Evolutionary conservation across 1,140 invertebrate species (phyloP), one percentile per base, ranked within the genome.

Genomic region (Ctenoplectra terminalis): DNA sequence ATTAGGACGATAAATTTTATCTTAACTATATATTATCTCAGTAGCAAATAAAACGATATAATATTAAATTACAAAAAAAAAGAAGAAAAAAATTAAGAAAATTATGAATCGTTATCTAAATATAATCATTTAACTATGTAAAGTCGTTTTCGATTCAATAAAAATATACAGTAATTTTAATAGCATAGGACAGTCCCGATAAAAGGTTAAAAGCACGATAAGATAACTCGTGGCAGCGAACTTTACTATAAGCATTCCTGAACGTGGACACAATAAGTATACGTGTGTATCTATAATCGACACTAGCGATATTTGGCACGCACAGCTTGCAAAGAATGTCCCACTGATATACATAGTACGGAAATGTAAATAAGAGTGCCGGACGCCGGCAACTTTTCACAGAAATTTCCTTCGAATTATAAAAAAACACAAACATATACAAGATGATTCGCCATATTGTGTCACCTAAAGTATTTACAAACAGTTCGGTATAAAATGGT

Each of bases 131-230:
- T 6, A 52, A 7, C 9, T n/a, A n/a, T n/a, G n/a, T n/a, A 26
- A 20, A 43, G 8, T 46, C 63, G 37, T 66, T 52, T 37, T n/a
- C 20, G 3, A 50, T 69, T 34, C 0, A 52, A 26, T 52, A 70
- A 70, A 70, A 70, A 37, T 26, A 2, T 34, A 15, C 5, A 8
- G 17, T 6, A 9, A 29, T 58, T 31, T 5, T 15, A 73, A 17
- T 73, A 31, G 13, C 8, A 46, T 15, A 61, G 34, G 0, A 37
- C 20, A 52, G 26, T n/a, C 26, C 9, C 26, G 61, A 48, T 56
- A 34, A 71, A 78, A 50, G 66, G 37, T 70, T 76, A 70, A 67
- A 81, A 81, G 56, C 20, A 34, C 31, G 66, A 84, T 74, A 84
- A 81, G 69, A 81, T 74, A 81, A 69, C 7, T 66, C 46, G 66